Evolutionary conservation across 2,797 vertebrate genomes (phyloP), one percentile per base, ranked within the genome.

Genomic region (Myotis myotis): DNA sequence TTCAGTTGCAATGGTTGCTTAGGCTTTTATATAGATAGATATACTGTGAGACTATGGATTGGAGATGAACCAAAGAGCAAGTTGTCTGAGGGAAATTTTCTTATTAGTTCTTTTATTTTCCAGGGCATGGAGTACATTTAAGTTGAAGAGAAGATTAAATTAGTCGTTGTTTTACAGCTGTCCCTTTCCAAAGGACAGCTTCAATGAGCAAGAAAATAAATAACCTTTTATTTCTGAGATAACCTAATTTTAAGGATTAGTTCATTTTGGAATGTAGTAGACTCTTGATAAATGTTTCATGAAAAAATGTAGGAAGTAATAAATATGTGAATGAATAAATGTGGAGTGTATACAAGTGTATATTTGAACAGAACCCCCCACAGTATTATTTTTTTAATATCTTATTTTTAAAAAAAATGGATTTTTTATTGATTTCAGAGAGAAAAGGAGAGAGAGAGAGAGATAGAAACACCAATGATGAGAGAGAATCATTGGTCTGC

Each of bases 81-180:
- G 53, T 71, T 60, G 62, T 71, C 16, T 0, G 30, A 76, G 88
- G 36, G 23, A 25, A 23, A 4, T 2, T 15, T 66, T 62, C 38
- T 38, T 22, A 51, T 72, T 44, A 60, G 33, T n/a, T 33, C 70
- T 70, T 49, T 16, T 9, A 10, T 60, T 81, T 90, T 22, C 64
- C 1, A 1, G 36, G 6, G 44, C 38, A 4, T 12, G 47, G 51
- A 12, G 16, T 15, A 5, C 10, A 0, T 28, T 33, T 51, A 30
- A 82, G 74, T 30, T 75, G 71, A 75, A 22, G 57, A 82, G 38
- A 66, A 11, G 62, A 36, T 49, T 64, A 33, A 75, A 17, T 22
- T 30, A 13, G 7, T 49, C 44, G 17, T 53, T 22, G 8, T 62
- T 60, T 89, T 66, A 55, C 22, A 62, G 47, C 49, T 76, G 13